Evolutionary conservation across 2,113 vertebrate species (phyloP).

Genomic region (Nymphicus hollandicus): DNA sequence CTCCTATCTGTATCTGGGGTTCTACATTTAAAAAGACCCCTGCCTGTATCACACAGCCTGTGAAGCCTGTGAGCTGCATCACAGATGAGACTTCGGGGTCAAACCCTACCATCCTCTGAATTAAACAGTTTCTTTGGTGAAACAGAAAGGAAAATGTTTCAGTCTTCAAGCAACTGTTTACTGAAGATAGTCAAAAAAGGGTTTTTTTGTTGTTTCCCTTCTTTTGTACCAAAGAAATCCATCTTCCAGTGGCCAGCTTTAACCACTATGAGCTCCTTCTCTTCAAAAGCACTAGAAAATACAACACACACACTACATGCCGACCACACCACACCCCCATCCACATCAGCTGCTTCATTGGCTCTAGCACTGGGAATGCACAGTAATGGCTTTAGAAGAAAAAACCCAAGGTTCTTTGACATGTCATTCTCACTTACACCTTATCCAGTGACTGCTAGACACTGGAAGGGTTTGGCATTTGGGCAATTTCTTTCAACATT

Average conservation of each 20-base stretch:
- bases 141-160: neutral
- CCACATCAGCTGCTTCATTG: fast-evolving
- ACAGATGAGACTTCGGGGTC: neutral
- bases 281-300: neutral
- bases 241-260: neutral
- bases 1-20: neutral
- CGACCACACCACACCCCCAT: fast-evolving
- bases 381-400: neutral
- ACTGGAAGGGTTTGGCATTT: neutral
- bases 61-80: neutral
- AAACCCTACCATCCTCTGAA: neutral
- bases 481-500: neutral
- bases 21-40: neutral
- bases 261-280: neutral
- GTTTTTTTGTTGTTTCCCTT: neutral
- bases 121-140: neutral
- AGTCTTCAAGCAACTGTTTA: neutral
- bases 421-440: neutral
- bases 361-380: neutral
- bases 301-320: fast-evolving
- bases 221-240: neutral
- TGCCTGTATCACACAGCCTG: neutral
- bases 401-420: neutral
- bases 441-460: neutral
- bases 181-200: neutral